Conservation (phyloP, 2,113 vertebrate species). For the Phaetusa simplex region DNA sequence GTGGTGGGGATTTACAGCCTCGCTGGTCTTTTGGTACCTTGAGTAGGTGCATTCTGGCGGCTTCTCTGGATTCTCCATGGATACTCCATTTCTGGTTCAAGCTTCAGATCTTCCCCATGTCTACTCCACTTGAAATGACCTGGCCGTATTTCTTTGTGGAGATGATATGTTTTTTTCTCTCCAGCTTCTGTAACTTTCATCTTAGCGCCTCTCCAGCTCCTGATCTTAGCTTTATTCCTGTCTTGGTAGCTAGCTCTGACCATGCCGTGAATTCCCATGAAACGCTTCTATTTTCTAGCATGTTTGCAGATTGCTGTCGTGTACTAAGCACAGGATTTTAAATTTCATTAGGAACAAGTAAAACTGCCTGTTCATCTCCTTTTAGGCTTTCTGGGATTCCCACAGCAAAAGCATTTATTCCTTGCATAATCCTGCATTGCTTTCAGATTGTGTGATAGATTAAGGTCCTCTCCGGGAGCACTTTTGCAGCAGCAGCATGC, state of each 20-base stretch:
- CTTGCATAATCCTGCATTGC: not conserved
- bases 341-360: not conserved
- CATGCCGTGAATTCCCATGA: not conserved
- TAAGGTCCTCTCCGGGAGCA: fast-evolving
- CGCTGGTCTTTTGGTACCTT: not conserved
- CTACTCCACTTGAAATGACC: not conserved
- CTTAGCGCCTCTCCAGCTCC: not conserved
- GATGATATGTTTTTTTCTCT: not conserved
- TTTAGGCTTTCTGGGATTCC: not conserved
- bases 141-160: not conserved
- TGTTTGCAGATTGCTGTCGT: not conserved
- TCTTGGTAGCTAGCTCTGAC: not conserved
- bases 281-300: not conserved
- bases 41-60: no score
- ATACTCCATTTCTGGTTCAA: not conserved
- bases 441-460: not conserved
- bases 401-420: not conserved
- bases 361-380: not conserved
- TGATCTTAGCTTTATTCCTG: not conserved
- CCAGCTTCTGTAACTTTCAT: not conserved
- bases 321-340: not conserved
- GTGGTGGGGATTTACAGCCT: not conserved
- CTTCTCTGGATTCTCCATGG: not conserved
- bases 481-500: not conserved
- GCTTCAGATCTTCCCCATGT: not conserved